These are phyloP conservation scores for Vollenhovia emeryi DNA, from an alignment of 1,140 invertebrate species.

Conservation along the genomic window DNA sequence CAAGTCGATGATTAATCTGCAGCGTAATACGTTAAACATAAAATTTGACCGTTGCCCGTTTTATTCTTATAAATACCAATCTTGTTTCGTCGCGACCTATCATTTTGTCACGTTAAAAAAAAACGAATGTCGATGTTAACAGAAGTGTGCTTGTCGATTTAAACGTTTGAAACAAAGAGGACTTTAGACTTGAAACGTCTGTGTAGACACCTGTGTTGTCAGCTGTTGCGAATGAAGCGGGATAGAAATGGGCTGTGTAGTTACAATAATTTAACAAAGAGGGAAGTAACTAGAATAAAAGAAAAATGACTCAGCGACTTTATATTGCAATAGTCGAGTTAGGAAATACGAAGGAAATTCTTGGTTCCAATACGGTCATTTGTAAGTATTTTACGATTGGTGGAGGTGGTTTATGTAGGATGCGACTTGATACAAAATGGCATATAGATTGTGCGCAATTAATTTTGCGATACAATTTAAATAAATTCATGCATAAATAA, in stretches of 20 bases:
- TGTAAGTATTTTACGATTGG: constrained; percentile 10
- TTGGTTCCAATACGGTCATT: not conserved
- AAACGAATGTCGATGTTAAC: not conserved
- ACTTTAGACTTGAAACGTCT: constrained; percentile 19
- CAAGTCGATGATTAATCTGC: too few relatives aligned
- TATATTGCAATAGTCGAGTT: not conserved
- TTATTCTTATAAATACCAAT: constrained; percentile 11
- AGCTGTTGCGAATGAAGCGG: not conserved
- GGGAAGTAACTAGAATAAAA: too few relatives aligned
- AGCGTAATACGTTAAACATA: not conserved
- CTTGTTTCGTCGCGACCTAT: not conserved
- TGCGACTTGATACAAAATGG: not conserved
- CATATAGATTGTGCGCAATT: not conserved
- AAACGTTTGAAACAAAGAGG: not conserved
- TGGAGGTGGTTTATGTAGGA: not conserved
- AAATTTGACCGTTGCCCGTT: constrained; percentile 41
- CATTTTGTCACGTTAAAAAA: not conserved
- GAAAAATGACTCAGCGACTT: too few relatives aligned
- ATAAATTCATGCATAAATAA: constrained; percentile 4
- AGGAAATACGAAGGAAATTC: not conserved
- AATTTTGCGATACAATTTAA: not conserved
- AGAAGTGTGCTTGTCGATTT: not conserved
- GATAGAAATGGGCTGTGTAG: not conserved
- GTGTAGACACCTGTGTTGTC: not conserved
- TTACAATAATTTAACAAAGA: not conserved